Evolutionary conservation across 2,113 vertebrate species (phyloP), one percentile per base, ranked within the genome.

Genomic region (Lutjanus erythropterus): DNA sequence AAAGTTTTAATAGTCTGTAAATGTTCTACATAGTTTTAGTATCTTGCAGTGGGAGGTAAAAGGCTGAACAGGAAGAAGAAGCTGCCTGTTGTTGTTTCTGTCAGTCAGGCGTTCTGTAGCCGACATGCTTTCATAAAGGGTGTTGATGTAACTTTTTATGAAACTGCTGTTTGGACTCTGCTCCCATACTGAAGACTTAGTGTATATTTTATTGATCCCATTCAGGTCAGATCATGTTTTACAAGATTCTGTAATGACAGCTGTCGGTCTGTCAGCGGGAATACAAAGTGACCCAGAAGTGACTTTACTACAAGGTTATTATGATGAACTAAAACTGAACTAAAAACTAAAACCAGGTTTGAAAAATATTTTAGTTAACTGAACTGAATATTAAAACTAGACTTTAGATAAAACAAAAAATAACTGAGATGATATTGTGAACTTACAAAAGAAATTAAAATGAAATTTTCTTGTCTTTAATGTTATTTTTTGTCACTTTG

Each of bases 81-180:
- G 11, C 1, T 39, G 4, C 21, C 10, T n/a, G 59, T n/a, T n/a
- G n/a, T n/a, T 49, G 5, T 15, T 33, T 44, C 4, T 27, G 9
- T 42, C 10, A 39, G 15, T 60, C 70, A 70, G 60, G 39, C 47
- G 14, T 52, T 50, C 0, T 25, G 18, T n/a, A n/a, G n/a, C n/a
- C n/a, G 9, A 19, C 37, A 25, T 41, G 8, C 6, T 49, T 11
- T 59, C 41, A n/a, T 62, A 66, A 50, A 19, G 9, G 0, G 7
- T 9, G 3, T 2, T 41, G 5, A 46, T 65, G 25, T 71, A n/a
- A 59, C 5, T 19, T 42, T 44, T 4, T 71, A 46, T 66, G 31
- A 44, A 37, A 47, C 11, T 18, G n/a, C 11, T 31, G 44, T 31
- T 31, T 60, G 58, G 68, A 83, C 86, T 80, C 0, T 82, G 86